Base-by-base conservation (phyloP, 2,888 invertebrate genomes). In the Axea sp. region DNA sequence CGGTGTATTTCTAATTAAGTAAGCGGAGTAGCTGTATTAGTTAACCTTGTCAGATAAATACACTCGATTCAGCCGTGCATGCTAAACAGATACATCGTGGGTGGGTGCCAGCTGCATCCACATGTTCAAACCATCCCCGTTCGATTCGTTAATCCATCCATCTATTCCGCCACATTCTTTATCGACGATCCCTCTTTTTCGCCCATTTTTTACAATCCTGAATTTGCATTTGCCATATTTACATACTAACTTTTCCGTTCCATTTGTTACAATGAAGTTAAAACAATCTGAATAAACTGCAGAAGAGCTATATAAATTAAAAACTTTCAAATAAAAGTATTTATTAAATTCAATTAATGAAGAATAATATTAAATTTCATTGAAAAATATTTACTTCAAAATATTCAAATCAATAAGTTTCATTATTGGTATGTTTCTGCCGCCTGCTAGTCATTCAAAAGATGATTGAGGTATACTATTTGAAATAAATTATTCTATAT, bases 81-180 rank as follows among this genome's bases (percentile, higher is more conserved):
- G 84, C 82, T 85, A 84, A 85, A 83, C 82, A 83, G 85, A 64
- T 69, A 76, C 83, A 78, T 84, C 85, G 85, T 85, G 85, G 85
- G 85, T 85, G 85, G 81, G 83, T 84, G 81, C 78, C 80, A 75
- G 78, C 76, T 77, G 80, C 77, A 76, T 72, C 76, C 72, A 75
- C 76, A 73, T 67, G 64, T 65, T 47, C 45, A 75, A 71, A 69
- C 71, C 60, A 73, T 59, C 65, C 73, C 65, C 49, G 43, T 67
- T 19, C 76, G 77, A 81, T 78, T 82, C 80, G 71, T 71, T 75
- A 80, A 82, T 81, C 80, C 62, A 55, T 62, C 62, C 47, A 41
- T 62, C 49, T 57, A 68, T 51, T 26, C 49, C 37, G 24, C 31
- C 14, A 35, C 53, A 62, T 69, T 62, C 24, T 51, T 51, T 12